phyloP scores from a whole-genome alignment of 2,113 vertebrate species.

The Struthidea cinerea region DNA sequence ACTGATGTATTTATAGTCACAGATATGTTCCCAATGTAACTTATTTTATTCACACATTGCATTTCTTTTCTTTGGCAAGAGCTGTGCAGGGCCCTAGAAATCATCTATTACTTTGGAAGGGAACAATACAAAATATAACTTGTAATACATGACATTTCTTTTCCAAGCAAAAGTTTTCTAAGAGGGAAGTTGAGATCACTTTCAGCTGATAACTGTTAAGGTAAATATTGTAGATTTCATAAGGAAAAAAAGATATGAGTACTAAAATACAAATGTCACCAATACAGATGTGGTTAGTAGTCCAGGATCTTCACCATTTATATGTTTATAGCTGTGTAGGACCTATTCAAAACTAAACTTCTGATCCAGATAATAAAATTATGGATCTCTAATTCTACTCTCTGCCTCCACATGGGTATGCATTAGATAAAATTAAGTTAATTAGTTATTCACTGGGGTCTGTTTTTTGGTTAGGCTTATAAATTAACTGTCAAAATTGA shows the following conservation, averaged over 20 bases:
- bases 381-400: not conserved
- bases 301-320: not conserved
- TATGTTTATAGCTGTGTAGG: not conserved
- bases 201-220: not conserved
- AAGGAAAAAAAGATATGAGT: not conserved
- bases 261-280: not conserved
- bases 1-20: not conserved
- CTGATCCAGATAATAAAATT: not conserved
- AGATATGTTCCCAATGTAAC: not conserved
- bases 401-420: not conserved
- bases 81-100: not conserved
- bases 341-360: not conserved
- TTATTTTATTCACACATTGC: not conserved
- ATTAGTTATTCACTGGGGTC: not conserved
- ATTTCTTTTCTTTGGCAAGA: not conserved
- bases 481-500: not conserved
- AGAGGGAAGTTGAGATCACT: not conserved
- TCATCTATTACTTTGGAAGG: not conserved
- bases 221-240: not conserved
- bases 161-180: not conserved
- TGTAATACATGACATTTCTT: not conserved
- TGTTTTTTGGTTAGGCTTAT: not conserved
- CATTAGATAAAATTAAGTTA: constrained; percentile 15
- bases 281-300: not conserved
- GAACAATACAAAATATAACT: not conserved